Evolutionary conservation across 2,113 vertebrate genomes (phyloP).

Genomic region (Engystomops pustulosus): DNA sequence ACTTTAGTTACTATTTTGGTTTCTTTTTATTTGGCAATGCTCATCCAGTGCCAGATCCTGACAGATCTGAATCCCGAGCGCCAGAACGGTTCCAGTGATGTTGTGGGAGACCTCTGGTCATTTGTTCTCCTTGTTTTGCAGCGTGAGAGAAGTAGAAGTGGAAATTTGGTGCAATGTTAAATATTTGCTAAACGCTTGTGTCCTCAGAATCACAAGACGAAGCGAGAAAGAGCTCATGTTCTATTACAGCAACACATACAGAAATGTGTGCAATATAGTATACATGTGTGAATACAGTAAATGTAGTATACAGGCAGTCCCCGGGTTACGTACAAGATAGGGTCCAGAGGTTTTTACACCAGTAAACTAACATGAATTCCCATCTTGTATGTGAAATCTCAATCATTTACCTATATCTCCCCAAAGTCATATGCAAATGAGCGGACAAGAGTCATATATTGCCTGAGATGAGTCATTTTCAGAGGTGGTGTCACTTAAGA

Average conservation of each 20-base stretch:
- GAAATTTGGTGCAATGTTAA: not conserved
- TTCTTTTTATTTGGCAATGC: slow-evolving; percentile 1
- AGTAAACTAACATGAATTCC: too few relatives aligned
- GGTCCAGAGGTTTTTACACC: too few relatives aligned
- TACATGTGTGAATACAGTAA: not conserved
- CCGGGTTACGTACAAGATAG: too few relatives aligned
- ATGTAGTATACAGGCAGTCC: too few relatives aligned
- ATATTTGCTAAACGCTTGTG: not conserved
- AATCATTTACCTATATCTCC: too few relatives aligned
- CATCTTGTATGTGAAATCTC: too few relatives aligned
- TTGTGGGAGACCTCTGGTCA: not conserved
- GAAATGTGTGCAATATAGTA: not conserved
- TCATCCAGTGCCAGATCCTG: not conserved
- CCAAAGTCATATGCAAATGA: too few relatives aligned
- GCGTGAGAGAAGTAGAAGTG: slow-evolving; percentile 12
- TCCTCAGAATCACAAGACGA: not conserved
- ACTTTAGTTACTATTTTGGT: not conserved
- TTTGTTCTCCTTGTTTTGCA: not conserved
- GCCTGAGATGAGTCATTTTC: too few relatives aligned
- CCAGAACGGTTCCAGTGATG: not conserved
- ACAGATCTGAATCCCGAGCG: not conserved
- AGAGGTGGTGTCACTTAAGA: too few relatives aligned
- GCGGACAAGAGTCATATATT: too few relatives aligned
- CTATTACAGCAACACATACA: not conserved
- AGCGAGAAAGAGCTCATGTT: not conserved